These are phyloP conservation scores for Notechis scutatus DNA, from an alignment of 2,113 vertebrate species.

Conservation along the genomic window DNA sequence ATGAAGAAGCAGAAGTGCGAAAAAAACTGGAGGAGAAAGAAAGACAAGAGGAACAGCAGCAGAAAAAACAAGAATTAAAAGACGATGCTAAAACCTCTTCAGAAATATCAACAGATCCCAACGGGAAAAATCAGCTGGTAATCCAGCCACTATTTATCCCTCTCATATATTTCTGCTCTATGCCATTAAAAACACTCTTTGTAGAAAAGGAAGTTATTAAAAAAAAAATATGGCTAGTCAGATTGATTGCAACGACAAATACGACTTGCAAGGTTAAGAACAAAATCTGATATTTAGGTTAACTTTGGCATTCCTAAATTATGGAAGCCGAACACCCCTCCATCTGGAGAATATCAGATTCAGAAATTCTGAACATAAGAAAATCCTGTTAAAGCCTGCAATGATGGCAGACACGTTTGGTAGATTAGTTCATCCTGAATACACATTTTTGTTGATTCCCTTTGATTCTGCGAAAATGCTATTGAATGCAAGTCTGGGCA, in stretches of 20 bases:
- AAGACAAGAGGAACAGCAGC: slow-evolving; percentile 81
- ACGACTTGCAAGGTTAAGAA: background rate
- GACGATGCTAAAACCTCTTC: slow-evolving; percentile 70
- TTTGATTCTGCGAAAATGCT: background rate
- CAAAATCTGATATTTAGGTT: background rate
- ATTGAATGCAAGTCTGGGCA: background rate
- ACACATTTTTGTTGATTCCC: background rate
- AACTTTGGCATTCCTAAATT: background rate
- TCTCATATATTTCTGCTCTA: background rate
- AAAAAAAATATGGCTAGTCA: background rate
- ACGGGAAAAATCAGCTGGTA: slow-evolving; percentile 78
- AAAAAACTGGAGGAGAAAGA: slow-evolving; percentile 93
- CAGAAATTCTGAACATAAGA: background rate
- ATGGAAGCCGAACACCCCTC: background rate
- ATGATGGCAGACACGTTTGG: no score
- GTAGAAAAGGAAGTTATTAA: background rate
- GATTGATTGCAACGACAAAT: background rate
- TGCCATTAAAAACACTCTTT: background rate
- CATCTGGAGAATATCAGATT: background rate
- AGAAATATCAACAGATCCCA: slow-evolving; percentile 68
- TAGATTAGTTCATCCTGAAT: background rate
- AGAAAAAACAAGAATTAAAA: slow-evolving; percentile 73
- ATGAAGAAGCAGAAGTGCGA: slow-evolving; percentile 95
- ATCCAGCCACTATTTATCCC: background rate
- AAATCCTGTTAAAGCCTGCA: background rate